Evolutionary conservation across 2,113 vertebrate genomes (phyloP).

Genomic region (Pipa parva): DNA sequence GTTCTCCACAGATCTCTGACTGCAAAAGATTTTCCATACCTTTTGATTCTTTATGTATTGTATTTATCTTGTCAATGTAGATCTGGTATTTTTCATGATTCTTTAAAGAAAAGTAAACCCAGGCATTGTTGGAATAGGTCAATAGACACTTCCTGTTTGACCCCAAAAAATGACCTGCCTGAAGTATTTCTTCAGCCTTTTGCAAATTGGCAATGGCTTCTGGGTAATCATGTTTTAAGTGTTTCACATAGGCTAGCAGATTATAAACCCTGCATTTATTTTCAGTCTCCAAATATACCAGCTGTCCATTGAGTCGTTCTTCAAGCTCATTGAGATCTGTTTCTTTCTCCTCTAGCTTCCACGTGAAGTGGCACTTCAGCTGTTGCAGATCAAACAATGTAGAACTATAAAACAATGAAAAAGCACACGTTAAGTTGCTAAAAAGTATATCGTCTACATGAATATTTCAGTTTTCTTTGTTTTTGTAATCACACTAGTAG

Average conservation of each 20-base stretch:
- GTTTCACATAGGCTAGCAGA: slow-evolving; percentile 60
- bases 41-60: slow-evolving; percentile 43
- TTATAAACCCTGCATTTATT: slow-evolving; percentile 55
- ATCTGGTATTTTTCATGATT: slow-evolving; percentile 49
- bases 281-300: slow-evolving; percentile 43
- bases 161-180: slow-evolving; percentile 39
- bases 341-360: slow-evolving; percentile 60
- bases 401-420: too few relatives aligned
- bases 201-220: slow-evolving; percentile 58
- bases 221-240: slow-evolving; percentile 57
- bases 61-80: slow-evolving; percentile 57
- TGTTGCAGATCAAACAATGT: too few relatives aligned
- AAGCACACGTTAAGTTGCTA: too few relatives aligned
- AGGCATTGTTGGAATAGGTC: slow-evolving; percentile 72
- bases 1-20: slow-evolving; percentile 61
- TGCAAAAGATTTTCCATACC: slow-evolving; percentile 35
- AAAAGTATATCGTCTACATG: too few relatives aligned
- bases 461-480: too few relatives aligned
- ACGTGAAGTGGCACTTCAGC: slow-evolving; percentile 72
- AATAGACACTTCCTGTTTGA: slow-evolving; percentile 54
- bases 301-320: slow-evolving; percentile 51
- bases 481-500: too few relatives aligned
- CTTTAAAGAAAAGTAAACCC: slow-evolving; percentile 64
- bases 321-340: slow-evolving; percentile 56
- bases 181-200: slow-evolving; percentile 57